phyloP scores from a whole-genome alignment of 2,797 vertebrate species.

The Microctenopoma steveboyesi region DNA sequence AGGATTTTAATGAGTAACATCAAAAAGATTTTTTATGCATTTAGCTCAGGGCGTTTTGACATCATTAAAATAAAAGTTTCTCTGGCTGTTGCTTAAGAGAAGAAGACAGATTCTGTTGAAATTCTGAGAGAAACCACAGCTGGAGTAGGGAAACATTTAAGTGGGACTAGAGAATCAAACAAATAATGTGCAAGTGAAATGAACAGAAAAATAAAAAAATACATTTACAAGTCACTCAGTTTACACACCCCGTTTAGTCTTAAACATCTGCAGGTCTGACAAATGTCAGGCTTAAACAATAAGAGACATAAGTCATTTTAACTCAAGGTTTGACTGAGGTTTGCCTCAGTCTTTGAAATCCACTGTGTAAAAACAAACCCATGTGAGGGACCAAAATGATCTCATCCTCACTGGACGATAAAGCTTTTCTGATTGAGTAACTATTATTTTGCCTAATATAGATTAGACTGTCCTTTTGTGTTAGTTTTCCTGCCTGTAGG shows the following conservation, averaged over 20 bases:
- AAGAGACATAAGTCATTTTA: constrained; percentile 47
- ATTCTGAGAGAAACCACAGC: constrained; percentile 14
- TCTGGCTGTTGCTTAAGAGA: background rate
- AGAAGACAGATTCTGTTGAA: constrained; percentile 19
- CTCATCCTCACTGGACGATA: constrained; percentile 60
- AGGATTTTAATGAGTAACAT: constrained; percentile 19
- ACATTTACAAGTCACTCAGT: background rate
- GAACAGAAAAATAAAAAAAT: constrained; percentile 1
- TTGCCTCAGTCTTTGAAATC: constrained; percentile 51
- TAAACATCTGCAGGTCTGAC: constrained; percentile 4
- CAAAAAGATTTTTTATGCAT: constrained; percentile 25
- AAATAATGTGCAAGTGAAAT: constrained; percentile 14
- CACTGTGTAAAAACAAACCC: constrained; percentile 57
- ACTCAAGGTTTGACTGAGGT: constrained; percentile 26
- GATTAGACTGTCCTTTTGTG: constrained; percentile 18
- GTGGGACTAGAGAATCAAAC: constrained; percentile 1
- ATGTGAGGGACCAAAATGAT: constrained; percentile 53
- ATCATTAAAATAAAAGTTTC: constrained; percentile 31
- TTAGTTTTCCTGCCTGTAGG: constrained; percentile 54
- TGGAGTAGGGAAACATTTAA: constrained; percentile 13
- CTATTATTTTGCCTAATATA: constrained; percentile 22
- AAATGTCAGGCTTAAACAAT: constrained; percentile 49
- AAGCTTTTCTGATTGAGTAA: constrained; percentile 17
- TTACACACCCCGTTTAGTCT: constrained; percentile 46
- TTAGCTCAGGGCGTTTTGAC: constrained; percentile 17